Evolutionary conservation across 1,140 invertebrate species (phyloP).

Genomic region (Luehdorfia chinensis): DNA sequence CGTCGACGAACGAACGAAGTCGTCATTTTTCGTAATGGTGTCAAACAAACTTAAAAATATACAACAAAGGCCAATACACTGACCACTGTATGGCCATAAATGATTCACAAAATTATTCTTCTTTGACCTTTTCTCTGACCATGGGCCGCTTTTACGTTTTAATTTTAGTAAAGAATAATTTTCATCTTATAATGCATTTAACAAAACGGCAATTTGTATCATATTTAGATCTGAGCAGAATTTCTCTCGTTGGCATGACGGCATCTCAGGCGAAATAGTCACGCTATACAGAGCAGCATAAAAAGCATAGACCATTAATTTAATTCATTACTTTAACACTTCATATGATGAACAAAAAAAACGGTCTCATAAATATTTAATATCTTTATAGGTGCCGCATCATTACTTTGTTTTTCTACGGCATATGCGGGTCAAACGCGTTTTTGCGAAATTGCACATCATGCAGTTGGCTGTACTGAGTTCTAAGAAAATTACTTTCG

Average conservation of each 20-base stretch:
- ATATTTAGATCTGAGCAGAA: slow-evolving; percentile 10
- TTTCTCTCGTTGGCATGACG: slow-evolving; percentile 40
- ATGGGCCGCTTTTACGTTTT: too few relatives aligned
- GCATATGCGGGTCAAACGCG: slow-evolving; percentile 19
- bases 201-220: too few relatives aligned
- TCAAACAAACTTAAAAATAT: too few relatives aligned
- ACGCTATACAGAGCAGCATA: slow-evolving; percentile 29
- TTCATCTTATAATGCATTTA: too few relatives aligned
- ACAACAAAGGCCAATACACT: too few relatives aligned
- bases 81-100: too few relatives aligned
- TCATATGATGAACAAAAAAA: slow-evolving; percentile 1
- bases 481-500: slow-evolving; percentile 40
- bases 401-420: not conserved
- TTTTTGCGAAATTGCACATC: slow-evolving; percentile 30
- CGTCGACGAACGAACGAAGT: too few relatives aligned
- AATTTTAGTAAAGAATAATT: too few relatives aligned
- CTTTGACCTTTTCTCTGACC: too few relatives aligned
- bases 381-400: not conserved
- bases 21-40: too few relatives aligned
- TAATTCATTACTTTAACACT: slow-evolving; percentile 18
- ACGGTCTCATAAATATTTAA: slow-evolving; percentile 7
- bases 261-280: slow-evolving; percentile 38
- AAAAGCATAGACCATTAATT: slow-evolving; percentile 24
- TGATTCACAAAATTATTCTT: too few relatives aligned
- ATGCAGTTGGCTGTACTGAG: slow-evolving; percentile 28